These are phyloP conservation scores for Naja naja DNA, from an alignment of 2,113 vertebrate species.

Conservation along the genomic window DNA sequence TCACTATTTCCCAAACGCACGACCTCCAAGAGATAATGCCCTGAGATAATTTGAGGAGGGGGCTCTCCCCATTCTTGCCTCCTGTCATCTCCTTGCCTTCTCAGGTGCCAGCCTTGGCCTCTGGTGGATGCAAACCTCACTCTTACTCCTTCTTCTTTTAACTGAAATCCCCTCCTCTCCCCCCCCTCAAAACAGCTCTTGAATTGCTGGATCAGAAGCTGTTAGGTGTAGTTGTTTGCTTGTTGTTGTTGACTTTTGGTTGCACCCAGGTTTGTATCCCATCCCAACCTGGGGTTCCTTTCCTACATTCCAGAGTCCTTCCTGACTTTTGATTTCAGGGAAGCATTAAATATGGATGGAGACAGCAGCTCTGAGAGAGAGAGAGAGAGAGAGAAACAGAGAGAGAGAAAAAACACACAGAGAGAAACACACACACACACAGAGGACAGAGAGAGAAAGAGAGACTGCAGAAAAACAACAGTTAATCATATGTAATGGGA, in stretches of 20 bases:
- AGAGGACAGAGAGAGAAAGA: neutral
- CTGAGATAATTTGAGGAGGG: neutral
- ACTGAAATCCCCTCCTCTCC: neutral
- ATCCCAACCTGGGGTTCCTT: neutral
- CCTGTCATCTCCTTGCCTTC: neutral
- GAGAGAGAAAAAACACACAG: neutral
- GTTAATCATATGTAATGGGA: neutral
- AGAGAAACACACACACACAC: no score
- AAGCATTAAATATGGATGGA: neutral
- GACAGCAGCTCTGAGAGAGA: neutral
- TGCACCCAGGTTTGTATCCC: neutral
- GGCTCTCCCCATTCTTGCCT: neutral
- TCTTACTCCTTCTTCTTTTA: neutral
- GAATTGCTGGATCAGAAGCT: neutral
- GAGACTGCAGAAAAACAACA: neutral
- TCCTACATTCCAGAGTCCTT: neutral
- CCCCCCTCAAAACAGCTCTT: neutral
- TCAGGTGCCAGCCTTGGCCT: neutral
- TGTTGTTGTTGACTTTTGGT: conserved; percentile 46
- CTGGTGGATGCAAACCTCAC: neutral
- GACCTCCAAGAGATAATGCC: neutral
- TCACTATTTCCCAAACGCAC: neutral
- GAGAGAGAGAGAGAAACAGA: neutral
- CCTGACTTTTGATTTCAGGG: conserved; percentile 9
- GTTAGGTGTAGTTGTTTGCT: neutral